A percentile compares a stretch with the other conserved stretches of the same genome.
These are phyloP conservation scores for Lithophane semibrunnea DNA, from an alignment of 2,888 invertebrate genomes.

Conservation along the genomic window DNA sequence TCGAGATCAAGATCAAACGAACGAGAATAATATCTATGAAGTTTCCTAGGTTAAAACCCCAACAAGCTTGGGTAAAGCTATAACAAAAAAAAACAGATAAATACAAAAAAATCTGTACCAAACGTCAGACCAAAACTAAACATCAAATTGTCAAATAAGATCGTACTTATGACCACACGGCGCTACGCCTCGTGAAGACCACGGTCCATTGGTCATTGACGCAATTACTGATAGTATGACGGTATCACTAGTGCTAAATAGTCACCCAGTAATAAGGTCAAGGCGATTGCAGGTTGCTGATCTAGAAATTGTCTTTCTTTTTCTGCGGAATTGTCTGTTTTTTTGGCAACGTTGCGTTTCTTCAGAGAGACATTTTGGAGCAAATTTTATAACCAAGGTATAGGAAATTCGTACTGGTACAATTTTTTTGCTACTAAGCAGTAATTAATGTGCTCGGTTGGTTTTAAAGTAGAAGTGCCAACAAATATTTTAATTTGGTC, in stretches of 20 bases:
- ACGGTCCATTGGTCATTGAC: slow-evolving; percentile 60
- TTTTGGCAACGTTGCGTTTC: slow-evolving; percentile 17
- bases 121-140: neutral
- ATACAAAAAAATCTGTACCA: neutral
- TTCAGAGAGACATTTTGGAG: neutral
- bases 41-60: neutral
- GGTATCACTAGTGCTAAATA: slow-evolving; percentile 41
- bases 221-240: slow-evolving; percentile 46
- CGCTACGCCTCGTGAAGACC: slow-evolving; percentile 45
- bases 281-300: slow-evolving; percentile 46
- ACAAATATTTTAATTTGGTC: neutral
- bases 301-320: slow-evolving; percentile 48
- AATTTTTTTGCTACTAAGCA: neutral
- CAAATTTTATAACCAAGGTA: neutral
- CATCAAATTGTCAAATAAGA: slow-evolving; percentile 21
- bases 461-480: neutral
- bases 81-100: neutral
- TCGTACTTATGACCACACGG: slow-evolving; percentile 29
- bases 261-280: slow-evolving; percentile 51
- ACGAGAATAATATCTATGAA: no score
- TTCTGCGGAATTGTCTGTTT: neutral
- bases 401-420: neutral
- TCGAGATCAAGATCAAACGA: no score
- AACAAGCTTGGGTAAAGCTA: no score
- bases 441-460: neutral